A percentile compares a stretch with the other conserved stretches of the same genome.
Conservation (phyloP, 2,888 invertebrate species). For the Morinoia aosen region DNA sequence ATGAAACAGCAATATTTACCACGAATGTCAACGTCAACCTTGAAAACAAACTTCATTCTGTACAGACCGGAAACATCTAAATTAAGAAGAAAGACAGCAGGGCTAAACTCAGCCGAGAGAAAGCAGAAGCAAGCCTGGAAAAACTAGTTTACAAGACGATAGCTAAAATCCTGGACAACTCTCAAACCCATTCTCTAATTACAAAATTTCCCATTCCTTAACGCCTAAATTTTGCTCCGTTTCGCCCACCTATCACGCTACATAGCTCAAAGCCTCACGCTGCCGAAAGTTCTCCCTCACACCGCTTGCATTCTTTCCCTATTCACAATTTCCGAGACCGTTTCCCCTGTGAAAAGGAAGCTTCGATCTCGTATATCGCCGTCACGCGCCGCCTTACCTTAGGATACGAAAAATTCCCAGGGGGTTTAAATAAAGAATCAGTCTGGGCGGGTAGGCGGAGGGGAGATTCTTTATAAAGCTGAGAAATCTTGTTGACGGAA, state of each 20-base stretch:
- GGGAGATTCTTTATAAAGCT: neutral
- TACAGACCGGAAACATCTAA: too few species aligned
- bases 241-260: neutral
- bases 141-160: too few species aligned
- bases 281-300: neutral
- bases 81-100: too few species aligned
- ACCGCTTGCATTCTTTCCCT: neutral
- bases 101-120: too few species aligned
- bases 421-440: slow-evolving; percentile 9
- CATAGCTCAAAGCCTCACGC: neutral
- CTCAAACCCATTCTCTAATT: too few species aligned
- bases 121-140: too few species aligned
- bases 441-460: neutral
- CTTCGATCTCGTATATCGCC: neutral
- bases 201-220: neutral
- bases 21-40: too few species aligned
- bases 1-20: too few species aligned
- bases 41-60: too few species aligned
- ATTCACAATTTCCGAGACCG: slow-evolving; percentile 10
- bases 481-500: neutral
- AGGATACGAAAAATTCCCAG: slow-evolving; percentile 12
- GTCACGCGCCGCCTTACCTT: neutral
- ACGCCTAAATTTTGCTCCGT: neutral
- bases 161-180: too few species aligned
- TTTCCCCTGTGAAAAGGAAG: neutral